Conservation (phyloP, 2,888 invertebrate genomes). For the Hirtodrosophila histrioides region DNA sequence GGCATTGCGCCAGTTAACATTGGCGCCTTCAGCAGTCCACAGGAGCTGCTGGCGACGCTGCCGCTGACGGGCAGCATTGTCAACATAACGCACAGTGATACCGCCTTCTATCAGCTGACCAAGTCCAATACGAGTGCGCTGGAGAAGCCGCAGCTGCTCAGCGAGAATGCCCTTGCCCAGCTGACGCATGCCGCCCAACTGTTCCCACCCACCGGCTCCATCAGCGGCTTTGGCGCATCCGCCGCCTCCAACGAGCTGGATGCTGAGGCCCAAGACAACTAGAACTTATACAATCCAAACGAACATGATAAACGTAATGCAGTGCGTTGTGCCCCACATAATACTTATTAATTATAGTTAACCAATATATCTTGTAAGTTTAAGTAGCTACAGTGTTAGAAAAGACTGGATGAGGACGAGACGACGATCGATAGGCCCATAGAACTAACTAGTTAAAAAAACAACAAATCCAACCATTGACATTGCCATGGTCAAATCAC, state of each 20-base stretch:
- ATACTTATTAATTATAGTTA: conserved; percentile 26
- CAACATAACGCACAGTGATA: conserved; percentile 84
- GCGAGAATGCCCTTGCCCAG: conserved; percentile 62
- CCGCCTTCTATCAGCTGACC: conserved; percentile 82
- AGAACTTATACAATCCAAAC: conserved; percentile 12
- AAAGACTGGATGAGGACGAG: conserved; percentile 67
- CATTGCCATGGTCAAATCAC: conserved; percentile 47
- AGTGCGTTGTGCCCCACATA: conserved; percentile 63
- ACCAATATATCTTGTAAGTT: conserved; percentile 23
- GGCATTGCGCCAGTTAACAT: conserved; percentile 85
- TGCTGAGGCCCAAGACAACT: conserved; percentile 34
- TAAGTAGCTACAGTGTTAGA: conserved; percentile 64
- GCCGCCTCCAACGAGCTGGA: conserved; percentile 52
- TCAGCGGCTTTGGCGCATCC: conserved; percentile 32
- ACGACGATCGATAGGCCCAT: conserved; percentile 20
- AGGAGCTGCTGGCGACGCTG: conserved; percentile 81
- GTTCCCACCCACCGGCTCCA: conserved; percentile 54
- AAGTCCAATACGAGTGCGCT: conserved; percentile 74
- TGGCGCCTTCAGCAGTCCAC: conserved; percentile 83
- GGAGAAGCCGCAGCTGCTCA: conserved; percentile 76
- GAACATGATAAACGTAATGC: conserved; percentile 38
- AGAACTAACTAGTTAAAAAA: conserved; percentile 11
- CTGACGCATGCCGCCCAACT: conserved; percentile 75
- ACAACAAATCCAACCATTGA: conserved; percentile 15
- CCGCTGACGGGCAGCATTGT: conserved; percentile 84